phyloP scores from a whole-genome alignment of 2,113 vertebrate species.

The Aramus guarauna region DNA sequence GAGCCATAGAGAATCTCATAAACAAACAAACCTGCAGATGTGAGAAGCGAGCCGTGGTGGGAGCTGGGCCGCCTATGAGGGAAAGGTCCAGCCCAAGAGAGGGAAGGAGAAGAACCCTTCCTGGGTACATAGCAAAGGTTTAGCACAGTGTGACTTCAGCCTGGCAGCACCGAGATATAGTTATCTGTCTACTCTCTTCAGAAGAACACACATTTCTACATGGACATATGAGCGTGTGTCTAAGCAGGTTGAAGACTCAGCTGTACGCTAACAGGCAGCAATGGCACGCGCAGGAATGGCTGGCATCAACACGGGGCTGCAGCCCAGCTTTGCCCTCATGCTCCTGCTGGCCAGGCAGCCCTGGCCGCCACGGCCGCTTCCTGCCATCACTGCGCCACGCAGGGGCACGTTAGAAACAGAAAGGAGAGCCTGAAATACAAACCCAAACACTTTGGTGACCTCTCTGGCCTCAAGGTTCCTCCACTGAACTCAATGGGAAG shows the following conservation, averaged over 20 bases:
- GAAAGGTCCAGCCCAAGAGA: neutral
- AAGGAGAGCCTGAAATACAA: neutral
- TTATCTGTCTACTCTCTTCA: neutral
- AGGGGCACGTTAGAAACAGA: neutral
- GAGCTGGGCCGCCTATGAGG: neutral
- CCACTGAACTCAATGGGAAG: neutral
- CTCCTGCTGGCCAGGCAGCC: neutral
- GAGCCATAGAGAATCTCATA: neutral
- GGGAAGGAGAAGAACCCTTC: neutral
- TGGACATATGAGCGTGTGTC: rapidly evolving
- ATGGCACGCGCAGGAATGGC: rapidly evolving
- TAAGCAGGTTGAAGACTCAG: neutral
- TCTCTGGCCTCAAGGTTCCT: neutral
- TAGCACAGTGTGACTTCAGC: neutral
- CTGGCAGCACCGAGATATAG: neutral
- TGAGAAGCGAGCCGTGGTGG: neutral
- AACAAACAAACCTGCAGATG: constrained; percentile 16
- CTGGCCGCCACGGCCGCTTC: neutral
- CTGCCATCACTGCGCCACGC: rapidly evolving
- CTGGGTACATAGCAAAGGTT: neutral
- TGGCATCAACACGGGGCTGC: neutral
- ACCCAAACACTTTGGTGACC: neutral
- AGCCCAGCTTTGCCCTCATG: neutral
- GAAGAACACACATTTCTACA: neutral
- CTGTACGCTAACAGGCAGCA: neutral